Conservation (phyloP, 2,113 vertebrate genomes). For the Neoarius graeffei region DNA sequence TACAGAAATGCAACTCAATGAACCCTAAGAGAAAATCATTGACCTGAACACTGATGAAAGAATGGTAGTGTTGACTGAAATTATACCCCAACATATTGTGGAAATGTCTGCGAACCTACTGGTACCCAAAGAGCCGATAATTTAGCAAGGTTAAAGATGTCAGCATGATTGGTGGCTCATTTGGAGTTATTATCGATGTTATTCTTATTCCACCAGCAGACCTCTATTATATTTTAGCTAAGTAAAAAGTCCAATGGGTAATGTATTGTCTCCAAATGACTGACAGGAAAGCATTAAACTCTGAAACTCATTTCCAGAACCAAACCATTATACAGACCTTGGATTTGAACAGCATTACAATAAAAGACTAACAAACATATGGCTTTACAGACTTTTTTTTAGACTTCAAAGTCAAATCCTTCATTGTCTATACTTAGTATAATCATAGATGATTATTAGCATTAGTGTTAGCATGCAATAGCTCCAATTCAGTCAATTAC, state of each 20-base stretch:
- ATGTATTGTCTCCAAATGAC: constrained; percentile 41
- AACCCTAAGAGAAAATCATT: constrained; percentile 41
- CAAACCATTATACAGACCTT: not conserved
- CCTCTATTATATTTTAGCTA: constrained; percentile 50
- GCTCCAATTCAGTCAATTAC: not conserved
- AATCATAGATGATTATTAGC: not conserved
- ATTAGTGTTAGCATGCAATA: not conserved
- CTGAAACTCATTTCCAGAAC: not conserved
- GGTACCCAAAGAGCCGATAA: not conserved
- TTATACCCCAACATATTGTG: constrained; percentile 3
- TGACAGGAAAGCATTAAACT: constrained; percentile 19
- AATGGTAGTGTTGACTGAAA: constrained; percentile 34
- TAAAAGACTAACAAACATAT: not conserved
- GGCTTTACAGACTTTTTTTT: not conserved
- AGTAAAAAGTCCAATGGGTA: constrained; percentile 48
- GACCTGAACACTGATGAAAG: constrained; percentile 11
- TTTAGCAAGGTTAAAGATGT: constrained; percentile 30
- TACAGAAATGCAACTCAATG: constrained; percentile 9
- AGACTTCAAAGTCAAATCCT: not conserved
- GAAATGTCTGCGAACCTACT: constrained; percentile 12
- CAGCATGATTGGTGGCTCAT: constrained; percentile 16
- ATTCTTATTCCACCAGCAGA: constrained; percentile 33
- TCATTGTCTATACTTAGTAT: not conserved
- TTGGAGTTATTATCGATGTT: not conserved
- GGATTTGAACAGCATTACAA: not conserved